A percentile compares a stretch with the other conserved stretches of the same genome.
phyloP scores from a whole-genome alignment of 1,140 invertebrate species.

The Asobara japonica region DNA sequence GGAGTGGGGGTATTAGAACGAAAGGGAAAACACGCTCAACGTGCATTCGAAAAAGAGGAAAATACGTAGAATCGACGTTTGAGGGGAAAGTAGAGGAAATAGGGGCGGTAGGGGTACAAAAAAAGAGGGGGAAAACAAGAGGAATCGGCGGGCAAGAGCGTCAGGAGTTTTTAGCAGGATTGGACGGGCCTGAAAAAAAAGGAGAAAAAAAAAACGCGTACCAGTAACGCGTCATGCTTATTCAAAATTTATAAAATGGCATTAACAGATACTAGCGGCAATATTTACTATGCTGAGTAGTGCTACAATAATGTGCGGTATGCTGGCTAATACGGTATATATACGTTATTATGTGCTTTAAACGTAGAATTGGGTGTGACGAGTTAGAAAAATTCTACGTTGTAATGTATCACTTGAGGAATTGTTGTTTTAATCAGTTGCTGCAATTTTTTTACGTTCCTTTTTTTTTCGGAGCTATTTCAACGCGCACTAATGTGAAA shows the following conservation, averaged over 20 bases:
- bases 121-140: neutral
- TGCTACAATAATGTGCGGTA: no score
- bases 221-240: neutral
- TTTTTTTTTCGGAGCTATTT: neutral
- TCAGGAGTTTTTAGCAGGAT: conserved; percentile 1
- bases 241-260: no score
- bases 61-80: neutral
- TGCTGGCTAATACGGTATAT: neutral
- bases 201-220: neutral
- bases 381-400: neutral
- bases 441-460: no score
- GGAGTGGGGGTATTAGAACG: neutral
- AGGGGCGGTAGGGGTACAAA: neutral
- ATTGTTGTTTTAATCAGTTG: no score
- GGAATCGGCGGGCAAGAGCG: conserved; percentile 14
- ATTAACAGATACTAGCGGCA: no score
- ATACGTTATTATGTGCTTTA: neutral
- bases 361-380: neutral
- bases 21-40: neutral
- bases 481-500: no score
- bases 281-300: no score
- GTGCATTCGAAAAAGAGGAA: neutral
- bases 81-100: neutral
- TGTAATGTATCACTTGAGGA: neutral
- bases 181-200: neutral